Base-by-base conservation (phyloP, 2,888 invertebrate genomes). In the Pogonocherus hispidulus region DNA sequence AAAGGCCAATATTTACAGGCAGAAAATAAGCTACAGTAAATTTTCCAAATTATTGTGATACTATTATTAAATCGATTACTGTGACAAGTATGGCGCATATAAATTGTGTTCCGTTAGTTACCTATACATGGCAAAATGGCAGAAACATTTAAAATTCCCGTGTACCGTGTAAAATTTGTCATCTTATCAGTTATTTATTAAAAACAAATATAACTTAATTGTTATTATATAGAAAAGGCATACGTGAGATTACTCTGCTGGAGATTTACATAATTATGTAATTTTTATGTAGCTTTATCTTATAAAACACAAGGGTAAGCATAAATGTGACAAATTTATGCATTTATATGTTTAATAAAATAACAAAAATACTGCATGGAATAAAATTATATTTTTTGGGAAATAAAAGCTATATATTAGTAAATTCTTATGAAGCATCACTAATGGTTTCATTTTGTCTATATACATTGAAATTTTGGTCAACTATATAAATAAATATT, bases 181-280 rank as follows among this genome's bases (percentile, higher is more conserved):
- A 41, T 16, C 8, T 27, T 32, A 52, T 6, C n/a, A 52, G 14
- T 23, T 52, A 52, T 52, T 52, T 52, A 32, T 52, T 32, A 52
- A 32, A 27, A 52, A 18, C 18, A 27, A 14, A 52, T 52, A 18
- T 14, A 52, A 14, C 16, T 32, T 52, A 52, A 32, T 27, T 52
- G 52, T 20, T 47, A 52, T 52, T n/a, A 41, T 41, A 14, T n/a
- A 41, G 16, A 41, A 41, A 41, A 41, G 14, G 5, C n/a, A 16
- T 14, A 16, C 14, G 14, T 5, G 14, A 16, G n/a, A 14, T 14
- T n/a, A 14, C n/a, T 9, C n/a, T 41, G 16, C 16, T 41, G 5
- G n/a, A 41, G 14, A 41, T 41, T 41, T 41, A 41, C 41, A 41
- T 41, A 41, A 41, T 41, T 41, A 41, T 41, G n/a, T 41, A 41